phyloP scores from a whole-genome alignment of 2,113 vertebrate species.

The Oreochromis aureus region DNA sequence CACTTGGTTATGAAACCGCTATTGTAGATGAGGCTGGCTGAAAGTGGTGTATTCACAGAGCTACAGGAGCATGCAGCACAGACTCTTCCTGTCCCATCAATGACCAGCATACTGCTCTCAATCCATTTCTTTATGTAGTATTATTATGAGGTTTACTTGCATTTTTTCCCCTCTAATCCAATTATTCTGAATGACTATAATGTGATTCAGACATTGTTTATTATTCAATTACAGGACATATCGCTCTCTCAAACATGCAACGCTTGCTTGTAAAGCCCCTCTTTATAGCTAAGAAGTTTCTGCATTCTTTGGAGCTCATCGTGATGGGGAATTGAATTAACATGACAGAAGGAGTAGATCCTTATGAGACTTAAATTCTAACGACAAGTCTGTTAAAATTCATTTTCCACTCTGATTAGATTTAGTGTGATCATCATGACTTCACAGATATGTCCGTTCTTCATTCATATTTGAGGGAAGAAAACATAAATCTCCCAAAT shows the following conservation, averaged over 20 bases:
- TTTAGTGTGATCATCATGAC: conserved; percentile 60
- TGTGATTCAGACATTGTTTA: conserved; percentile 70
- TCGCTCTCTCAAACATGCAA: conserved; percentile 54
- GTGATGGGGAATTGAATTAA: conserved; percentile 68
- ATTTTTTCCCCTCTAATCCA: conserved; percentile 61
- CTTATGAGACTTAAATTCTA: conserved; percentile 64
- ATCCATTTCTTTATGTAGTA: conserved; percentile 72
- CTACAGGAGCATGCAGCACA: conserved; percentile 9
- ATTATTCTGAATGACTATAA: conserved; percentile 67
- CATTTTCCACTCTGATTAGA: conserved; percentile 73
- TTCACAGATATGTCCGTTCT: conserved; percentile 59
- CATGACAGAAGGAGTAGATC: conserved; percentile 57
- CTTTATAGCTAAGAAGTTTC: conserved; percentile 64
- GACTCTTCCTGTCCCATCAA: conserved; percentile 47
- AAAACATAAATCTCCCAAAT: conserved; percentile 70
- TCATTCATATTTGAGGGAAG: conserved; percentile 70
- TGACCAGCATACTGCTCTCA: conserved; percentile 64
- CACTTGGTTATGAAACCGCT: conserved; percentile 4
- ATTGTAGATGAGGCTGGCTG: background rate
- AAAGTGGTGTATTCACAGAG: conserved; percentile 22
- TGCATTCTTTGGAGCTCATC: conserved; percentile 49
- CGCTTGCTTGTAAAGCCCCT: conserved; percentile 45
- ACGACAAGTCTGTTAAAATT: conserved; percentile 73
- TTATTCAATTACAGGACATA: conserved; percentile 66
- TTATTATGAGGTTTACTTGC: conserved; percentile 63